Base-by-base conservation (phyloP, 1,140 invertebrate species). In the Drosophila tropicalis region DNA sequence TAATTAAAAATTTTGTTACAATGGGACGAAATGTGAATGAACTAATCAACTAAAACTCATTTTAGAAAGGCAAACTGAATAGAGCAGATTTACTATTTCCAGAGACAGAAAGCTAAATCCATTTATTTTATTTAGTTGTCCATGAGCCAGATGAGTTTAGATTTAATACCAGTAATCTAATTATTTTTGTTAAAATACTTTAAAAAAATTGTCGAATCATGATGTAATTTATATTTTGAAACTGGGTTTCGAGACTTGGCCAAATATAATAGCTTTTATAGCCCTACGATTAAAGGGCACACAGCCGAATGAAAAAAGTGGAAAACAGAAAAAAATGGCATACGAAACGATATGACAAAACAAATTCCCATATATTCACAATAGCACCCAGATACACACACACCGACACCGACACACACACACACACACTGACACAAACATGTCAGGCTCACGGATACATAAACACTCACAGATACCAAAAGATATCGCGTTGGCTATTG, bases 291-390 rank as follows among this genome's bases (percentile, higher is more conserved):
- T 60, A 55, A 58, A 84, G 81, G 9, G 81, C 51, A 74, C 29
- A 57, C 9, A 36, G 6, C 3, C 9, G 12, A 39, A 39, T 62
- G 70, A 70, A 66, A 41, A 40, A 17, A 36, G 5, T 15, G 54
- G 5, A 72, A 9, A 67, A 70, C 7, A 3, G 0, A 12, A 39
- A 39, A 67, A 75, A 62, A 65, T 32, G 41, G 9, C 13, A 15
- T 47, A 22, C 54, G 64, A 62, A 70, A 66, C 67, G 79, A 86
- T 86, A 86, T 82, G 79, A 86, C 83, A 86, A 79, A 86, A 76
- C 72, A 81, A 86, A 78, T 83, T 78, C 77, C 74, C 77, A 85
- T 72, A 85, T 78, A 85, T 85, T 78, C 74, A 77, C 81, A 69
- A 79, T 67, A 84, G 61, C 71, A 64, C 25, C 56, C 63, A n/a